These are phyloP conservation scores for Apamea crenata DNA, from an alignment of 2,888 invertebrate genomes.

Conservation along the genomic window DNA sequence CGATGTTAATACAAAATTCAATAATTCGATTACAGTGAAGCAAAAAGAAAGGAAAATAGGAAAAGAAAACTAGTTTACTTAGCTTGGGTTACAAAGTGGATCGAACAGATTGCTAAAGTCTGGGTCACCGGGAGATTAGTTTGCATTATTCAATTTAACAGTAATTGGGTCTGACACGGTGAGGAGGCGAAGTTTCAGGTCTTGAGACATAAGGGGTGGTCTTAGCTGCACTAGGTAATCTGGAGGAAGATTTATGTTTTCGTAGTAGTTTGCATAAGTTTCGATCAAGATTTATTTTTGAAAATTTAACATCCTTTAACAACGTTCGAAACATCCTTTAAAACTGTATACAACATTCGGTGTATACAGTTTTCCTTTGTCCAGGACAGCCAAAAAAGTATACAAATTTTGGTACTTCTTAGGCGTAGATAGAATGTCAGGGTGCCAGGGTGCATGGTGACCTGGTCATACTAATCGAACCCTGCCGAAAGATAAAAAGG, in stretches of 20 bases:
- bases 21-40: conserved; percentile 46
- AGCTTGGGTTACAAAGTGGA: conserved; percentile 47
- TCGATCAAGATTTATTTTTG: not conserved
- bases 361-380: not conserved
- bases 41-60: conserved; percentile 28
- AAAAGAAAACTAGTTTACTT: conserved; percentile 42
- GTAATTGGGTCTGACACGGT: conserved; percentile 63
- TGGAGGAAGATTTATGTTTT: not conserved
- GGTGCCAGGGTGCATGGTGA: too few species aligned
- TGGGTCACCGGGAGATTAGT: conserved; percentile 58
- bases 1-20: conserved; percentile 32
- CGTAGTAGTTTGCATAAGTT: not conserved
- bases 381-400: not conserved
- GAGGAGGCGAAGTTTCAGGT: conserved; percentile 50
- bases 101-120: conserved; percentile 57
- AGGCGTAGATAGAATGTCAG: not conserved
- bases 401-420: not conserved
- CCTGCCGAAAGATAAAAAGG: not conserved
- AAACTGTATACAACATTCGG: too few species aligned
- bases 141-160: conserved; percentile 65
- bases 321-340: too few species aligned
- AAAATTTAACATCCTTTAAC: not conserved
- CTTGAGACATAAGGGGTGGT: conserved; percentile 30
- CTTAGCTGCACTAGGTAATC: conserved; percentile 5
- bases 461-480: not conserved